These are phyloP conservation scores for Halyomorpha halys DNA, from an alignment of 1,140 invertebrate genomes.

Conservation along the genomic window DNA sequence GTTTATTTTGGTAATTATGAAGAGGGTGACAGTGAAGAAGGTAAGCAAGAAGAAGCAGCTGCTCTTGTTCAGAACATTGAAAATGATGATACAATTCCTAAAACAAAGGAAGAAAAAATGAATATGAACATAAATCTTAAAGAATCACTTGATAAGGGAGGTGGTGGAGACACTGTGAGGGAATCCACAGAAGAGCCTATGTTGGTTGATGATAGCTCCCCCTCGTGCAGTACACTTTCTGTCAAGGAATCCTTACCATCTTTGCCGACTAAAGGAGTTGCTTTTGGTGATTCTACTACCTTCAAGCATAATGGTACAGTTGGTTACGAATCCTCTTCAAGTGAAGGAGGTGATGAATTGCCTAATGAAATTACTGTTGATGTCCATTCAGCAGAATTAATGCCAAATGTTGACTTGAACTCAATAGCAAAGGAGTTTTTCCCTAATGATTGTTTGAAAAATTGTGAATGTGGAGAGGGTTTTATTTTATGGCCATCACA, in stretches of 20 bases:
- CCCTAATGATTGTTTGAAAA: too few relatives aligned
- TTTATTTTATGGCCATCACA: too few relatives aligned
- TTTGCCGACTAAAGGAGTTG: neutral
- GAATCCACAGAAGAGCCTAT: neutral
- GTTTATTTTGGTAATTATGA: neutral
- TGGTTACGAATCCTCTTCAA: too few relatives aligned
- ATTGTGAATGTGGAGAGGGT: too few relatives aligned
- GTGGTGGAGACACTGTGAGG: neutral
- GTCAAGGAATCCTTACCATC: neutral
- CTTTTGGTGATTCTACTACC: neutral
- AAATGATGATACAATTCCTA: neutral
- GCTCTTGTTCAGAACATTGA: too few relatives aligned
- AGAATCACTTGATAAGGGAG: neutral
- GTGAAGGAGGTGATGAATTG: too few relatives aligned
- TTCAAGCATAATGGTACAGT: neutral
- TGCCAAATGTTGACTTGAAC: too few relatives aligned
- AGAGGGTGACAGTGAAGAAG: neutral
- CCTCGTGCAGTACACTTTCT: neutral
- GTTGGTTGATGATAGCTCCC: neutral
- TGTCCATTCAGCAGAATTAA: too few relatives aligned
- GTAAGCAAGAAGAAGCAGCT: neutral
- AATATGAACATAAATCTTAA: neutral
- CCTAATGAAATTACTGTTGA: too few relatives aligned
- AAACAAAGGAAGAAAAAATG: slow-evolving; percentile 6
- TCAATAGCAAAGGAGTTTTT: too few relatives aligned